Conservation (phyloP, 1,140 invertebrate species). For the Drosophila tristis region DNA sequence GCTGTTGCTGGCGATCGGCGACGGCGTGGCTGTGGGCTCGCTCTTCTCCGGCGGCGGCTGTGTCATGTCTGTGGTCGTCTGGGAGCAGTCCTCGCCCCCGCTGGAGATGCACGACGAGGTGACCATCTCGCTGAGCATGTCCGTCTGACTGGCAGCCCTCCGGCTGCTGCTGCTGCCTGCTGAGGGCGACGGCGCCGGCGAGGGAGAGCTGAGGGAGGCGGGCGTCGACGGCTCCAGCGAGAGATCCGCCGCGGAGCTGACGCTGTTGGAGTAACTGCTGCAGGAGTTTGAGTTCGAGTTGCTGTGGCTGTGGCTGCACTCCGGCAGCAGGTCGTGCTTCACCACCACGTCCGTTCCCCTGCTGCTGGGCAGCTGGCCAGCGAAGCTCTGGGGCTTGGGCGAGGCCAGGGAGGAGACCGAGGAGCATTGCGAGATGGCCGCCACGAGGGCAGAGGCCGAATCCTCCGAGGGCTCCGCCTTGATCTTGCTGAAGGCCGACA, state of each 20-base stretch:
- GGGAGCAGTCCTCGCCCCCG: conserved; percentile 65
- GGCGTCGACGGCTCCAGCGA: conserved; percentile 78
- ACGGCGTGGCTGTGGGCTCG: neutral
- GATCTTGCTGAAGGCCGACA: conserved; percentile 71
- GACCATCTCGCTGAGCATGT: conserved; percentile 78
- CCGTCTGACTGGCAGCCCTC: conserved; percentile 60
- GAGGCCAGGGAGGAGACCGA: conserved; percentile 31
- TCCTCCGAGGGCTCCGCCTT: conserved; percentile 60
- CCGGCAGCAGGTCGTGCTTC: conserved; percentile 53
- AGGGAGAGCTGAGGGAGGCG: conserved; percentile 36
- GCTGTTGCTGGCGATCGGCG: conserved; percentile 3
- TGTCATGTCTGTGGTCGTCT: conserved; percentile 38
- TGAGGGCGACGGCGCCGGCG: conserved; percentile 21
- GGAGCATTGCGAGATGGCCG: conserved; percentile 11
- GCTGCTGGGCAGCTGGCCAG: conserved; percentile 54
- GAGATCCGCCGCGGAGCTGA: conserved; percentile 77
- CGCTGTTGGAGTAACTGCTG: conserved; percentile 67
- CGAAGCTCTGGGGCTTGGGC: conserved; percentile 64
- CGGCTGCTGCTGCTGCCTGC: conserved; percentile 37
- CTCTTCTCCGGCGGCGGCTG: conserved; percentile 9
- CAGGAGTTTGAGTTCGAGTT: conserved; percentile 72
- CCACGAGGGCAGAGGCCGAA: too few species aligned
- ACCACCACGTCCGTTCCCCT: conserved; percentile 10
- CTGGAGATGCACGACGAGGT: conserved; percentile 77
- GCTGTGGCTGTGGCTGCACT: conserved; percentile 52